Base-by-base conservation (phyloP, 2,113 vertebrate species). In the Myxocyprinus asiaticus region DNA sequence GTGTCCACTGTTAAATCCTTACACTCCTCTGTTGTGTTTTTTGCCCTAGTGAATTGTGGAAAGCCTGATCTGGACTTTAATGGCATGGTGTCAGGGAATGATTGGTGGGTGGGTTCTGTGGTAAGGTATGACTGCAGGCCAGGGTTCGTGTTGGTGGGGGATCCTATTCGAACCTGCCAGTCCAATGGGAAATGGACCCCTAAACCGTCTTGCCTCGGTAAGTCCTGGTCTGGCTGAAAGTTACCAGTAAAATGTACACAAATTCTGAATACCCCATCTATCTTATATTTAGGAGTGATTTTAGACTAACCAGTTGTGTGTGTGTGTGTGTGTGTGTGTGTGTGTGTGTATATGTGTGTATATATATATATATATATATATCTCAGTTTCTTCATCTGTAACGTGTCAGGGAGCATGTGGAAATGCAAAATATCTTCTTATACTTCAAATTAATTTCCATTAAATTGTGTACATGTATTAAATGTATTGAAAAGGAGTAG, bases 51-150 rank as follows among this genome's bases (percentile, higher is more conserved):
- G 84, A 94, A 94, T 88, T 96, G 95, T 6, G 94, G 94, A 59
- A 87, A 73, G 53, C 95, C 95, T 0, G 94, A 94, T 77, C 92
- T 89, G 0, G 94, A 94, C 67, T 89, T 90, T 42, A 92, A 92
- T 65, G 92, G 93, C 0, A 68, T 83, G 9, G 89, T 93, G 62
- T 79, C 87, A 0, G 94, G 94, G 22, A 92, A 93, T 0, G 94
- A 95, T 86, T 95, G 94, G 94, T 95, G 94, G 94, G 94, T 95
- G 33, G 94, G 92, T 81, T 95, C 94, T 0, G 90, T 94, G 87
- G 93, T 95, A 83, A 87, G 91, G 58, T 94, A 95, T 80, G 12
- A 87, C 65, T 96, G 94, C 82, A 92, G 86, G 22, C 76, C 92
- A 0, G 94, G 94, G 2, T 96, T 94, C 88, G 85, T 92, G 81